These are phyloP conservation scores for Montipora capricornis DNA, from an alignment of 64 coral and sea anemone species.

Conservation along the genomic window DNA sequence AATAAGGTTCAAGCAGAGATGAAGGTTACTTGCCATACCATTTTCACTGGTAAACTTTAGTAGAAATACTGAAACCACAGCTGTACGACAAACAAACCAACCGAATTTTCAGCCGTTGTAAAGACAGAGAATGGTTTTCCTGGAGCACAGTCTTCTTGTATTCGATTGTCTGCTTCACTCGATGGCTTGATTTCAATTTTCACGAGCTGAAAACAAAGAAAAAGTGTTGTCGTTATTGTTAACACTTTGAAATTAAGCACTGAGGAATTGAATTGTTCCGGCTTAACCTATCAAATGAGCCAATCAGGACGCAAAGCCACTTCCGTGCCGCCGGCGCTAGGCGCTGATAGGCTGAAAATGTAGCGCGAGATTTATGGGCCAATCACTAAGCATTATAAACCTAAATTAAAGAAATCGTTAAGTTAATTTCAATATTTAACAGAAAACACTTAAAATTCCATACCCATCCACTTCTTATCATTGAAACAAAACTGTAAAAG, in stretches of 20 bases:
- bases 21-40: not conserved
- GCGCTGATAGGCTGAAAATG: too few species aligned
- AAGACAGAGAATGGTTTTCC: conserved; percentile 88
- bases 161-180: conserved; percentile 71
- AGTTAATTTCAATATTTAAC: too few species aligned
- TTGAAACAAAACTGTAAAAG: not conserved
- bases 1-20: not conserved
- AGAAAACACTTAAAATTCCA: not conserved
- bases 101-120: conserved; percentile 56
- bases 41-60: too few species aligned
- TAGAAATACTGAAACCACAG: conserved; percentile 19
- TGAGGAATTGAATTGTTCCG: too few species aligned
- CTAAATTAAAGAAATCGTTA: too few species aligned
- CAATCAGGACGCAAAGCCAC: too few species aligned
- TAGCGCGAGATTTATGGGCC: too few species aligned
- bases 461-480: not conserved
- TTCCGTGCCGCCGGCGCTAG: too few species aligned
- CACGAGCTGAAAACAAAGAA: conserved; percentile 57
- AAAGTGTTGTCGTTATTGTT: not conserved
- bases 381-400: too few species aligned
- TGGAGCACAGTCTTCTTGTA: conserved; percentile 91
- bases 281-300: too few species aligned
- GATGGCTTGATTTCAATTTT: conserved; percentile 81
- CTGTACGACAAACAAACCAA: not conserved
- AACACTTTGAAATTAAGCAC: too few species aligned